phyloP scores from a whole-genome alignment of 1,140 invertebrate species.

The Drosophila kurseongensis region DNA sequence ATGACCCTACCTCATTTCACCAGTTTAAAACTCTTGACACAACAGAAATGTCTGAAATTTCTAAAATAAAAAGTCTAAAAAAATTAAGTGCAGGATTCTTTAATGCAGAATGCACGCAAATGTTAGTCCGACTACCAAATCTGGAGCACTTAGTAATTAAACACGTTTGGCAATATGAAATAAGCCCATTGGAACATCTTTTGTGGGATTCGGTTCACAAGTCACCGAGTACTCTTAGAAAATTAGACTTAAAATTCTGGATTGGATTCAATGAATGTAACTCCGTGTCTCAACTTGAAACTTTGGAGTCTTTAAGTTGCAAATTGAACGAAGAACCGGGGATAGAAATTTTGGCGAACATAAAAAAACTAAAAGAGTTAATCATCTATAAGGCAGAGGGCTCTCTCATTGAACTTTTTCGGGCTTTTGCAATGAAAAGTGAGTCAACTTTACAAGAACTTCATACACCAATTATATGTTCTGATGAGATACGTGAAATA shows the following conservation, averaged over 20 bases:
- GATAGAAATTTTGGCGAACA: not conserved
- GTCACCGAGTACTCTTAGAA: not conserved
- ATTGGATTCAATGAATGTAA: not conserved
- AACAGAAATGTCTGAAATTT: not conserved
- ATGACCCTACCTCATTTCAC: no score
- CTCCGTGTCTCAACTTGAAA: not conserved
- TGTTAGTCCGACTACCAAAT: not conserved
- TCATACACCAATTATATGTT: not conserved
- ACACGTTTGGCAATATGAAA: no score
- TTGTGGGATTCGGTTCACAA: not conserved
- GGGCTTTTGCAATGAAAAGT: not conserved
- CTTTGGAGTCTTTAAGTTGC: not conserved
- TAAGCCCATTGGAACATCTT: not conserved
- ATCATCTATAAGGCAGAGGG: not conserved
- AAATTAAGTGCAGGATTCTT: not conserved
- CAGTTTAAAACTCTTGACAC: no score
- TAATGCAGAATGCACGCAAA: no score
- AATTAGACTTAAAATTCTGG: not conserved
- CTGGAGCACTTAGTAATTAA: not conserved
- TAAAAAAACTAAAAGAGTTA: not conserved
- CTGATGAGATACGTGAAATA: not conserved
- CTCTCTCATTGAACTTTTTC: not conserved
- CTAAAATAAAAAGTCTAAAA: not conserved
- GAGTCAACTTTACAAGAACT: not conserved
- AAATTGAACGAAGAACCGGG: no score